Conservation (phyloP, 2,113 vertebrate genomes). For the Lampris incognitus region DNA sequence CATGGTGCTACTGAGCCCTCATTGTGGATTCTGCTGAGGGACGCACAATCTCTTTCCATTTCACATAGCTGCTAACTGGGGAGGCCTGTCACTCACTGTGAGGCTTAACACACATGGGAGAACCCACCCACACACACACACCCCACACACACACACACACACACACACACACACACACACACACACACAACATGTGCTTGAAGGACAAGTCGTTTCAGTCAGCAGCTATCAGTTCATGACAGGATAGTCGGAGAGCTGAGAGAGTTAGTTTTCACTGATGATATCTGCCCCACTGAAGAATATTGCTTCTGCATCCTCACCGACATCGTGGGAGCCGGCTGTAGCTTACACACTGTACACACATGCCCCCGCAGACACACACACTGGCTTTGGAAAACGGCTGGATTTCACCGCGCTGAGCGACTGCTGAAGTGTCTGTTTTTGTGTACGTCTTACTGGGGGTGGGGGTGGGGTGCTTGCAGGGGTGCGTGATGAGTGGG, state of each 20-base stretch:
- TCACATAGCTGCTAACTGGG: conserved; percentile 58
- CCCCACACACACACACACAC: conserved; percentile 9
- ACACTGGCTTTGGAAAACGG: background rate
- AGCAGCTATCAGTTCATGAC: conserved; percentile 39
- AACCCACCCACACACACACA: background rate
- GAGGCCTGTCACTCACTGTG: conserved; percentile 39
- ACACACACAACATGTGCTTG: conserved; percentile 16
- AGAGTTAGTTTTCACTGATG: conserved; percentile 55
- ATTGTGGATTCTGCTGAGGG: conserved; percentile 58
- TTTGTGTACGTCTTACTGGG: background rate
- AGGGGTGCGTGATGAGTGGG: background rate
- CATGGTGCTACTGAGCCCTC: conserved; percentile 13
- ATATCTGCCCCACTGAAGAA: conserved; percentile 27
- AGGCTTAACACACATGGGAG: no score
- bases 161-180: conserved; percentile 22
- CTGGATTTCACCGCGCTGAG: background rate
- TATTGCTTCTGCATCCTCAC: background rate
- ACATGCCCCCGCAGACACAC: background rate
- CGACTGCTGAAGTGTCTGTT: conserved; percentile 6
- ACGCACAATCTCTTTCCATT: conserved; percentile 43
- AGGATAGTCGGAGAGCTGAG: conserved; percentile 51
- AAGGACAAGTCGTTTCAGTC: conserved; percentile 46
- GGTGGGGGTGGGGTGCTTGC: background rate
- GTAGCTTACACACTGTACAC: background rate
- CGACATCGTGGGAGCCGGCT: conserved; percentile 5